Base-by-base conservation (phyloP, 2,888 invertebrate genomes). In the Petrophora chlorosata region DNA sequence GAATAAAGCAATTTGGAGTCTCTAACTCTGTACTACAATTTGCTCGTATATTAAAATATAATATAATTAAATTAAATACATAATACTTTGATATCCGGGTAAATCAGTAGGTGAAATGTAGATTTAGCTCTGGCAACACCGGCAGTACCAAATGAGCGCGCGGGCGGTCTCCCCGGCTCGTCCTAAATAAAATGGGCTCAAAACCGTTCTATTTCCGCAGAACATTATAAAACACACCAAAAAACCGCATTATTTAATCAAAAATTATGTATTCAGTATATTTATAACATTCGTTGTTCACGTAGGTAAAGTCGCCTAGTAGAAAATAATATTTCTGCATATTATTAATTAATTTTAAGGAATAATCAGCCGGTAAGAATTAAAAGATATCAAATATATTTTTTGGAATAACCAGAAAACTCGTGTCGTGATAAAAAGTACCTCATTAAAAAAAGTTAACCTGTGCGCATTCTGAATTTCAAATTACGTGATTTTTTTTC, bases 261-360 rank as follows among this genome's bases (percentile, higher is more conserved):
- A 51, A 67, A 73, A 79, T 71, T 71, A 85, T 81, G 82, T 73
- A 71, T 71, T 66, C 70, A 63, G 65, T 71, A 75, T 67, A 64
- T 65, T 85, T 85, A 86, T 86, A 85, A 84, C 85, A 75, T 67
- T 70, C 60, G 73, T 67, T 75, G 66, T 70, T 68, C 71, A 68
- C 67, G 66, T 73, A 59, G 58, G 61, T 53, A 61, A 62, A 61
- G 46, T 59, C 56, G 47, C 41, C 55, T 63, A 59, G 62, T 54
- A 44, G 29, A 7, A 35, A 50, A 23, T 29, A 54, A 16, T 45
- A 41, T 41, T 41, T 45, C 35, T 26, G 16, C 34, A 15, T 25
- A 23, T 19, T 35, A 23, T 28, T 48, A 48, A 42, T 49, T 14
- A 33, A 39, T 47, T 53, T 36, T 36, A 40, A 16, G n/a, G 26